Conservation (phyloP, 2,888 invertebrate species). For the Drepana falcataria region DNA sequence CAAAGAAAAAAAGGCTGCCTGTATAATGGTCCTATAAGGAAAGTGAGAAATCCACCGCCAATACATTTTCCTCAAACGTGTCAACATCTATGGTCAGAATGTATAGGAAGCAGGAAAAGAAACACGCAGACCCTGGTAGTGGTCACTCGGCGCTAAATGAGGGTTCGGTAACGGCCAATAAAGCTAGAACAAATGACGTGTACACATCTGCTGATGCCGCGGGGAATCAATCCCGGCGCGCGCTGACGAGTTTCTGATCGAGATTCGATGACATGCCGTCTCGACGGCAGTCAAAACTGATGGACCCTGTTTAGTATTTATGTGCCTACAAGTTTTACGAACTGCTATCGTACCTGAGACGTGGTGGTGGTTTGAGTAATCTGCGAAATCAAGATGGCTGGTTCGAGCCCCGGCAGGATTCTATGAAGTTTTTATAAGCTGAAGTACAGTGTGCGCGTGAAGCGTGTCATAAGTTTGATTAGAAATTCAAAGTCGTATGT, state of each 20-base stretch:
- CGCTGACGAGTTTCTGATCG: conserved; percentile 61
- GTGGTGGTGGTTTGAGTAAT: no score
- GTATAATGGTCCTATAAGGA: not conserved
- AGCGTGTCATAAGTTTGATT: no score
- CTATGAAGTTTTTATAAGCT: no score
- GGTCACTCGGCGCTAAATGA: not conserved
- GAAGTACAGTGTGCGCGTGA: no score
- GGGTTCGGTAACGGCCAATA: not conserved
- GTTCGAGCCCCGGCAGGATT: no score
- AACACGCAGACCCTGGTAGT: not conserved
- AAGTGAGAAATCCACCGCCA: not conserved
- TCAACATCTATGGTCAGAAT: not conserved
- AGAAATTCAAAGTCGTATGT: no score
- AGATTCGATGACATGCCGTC: conserved; percentile 32
- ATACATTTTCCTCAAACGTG: not conserved
- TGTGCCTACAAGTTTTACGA: not conserved
- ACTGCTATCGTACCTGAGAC: not conserved
- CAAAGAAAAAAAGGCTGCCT: no score
- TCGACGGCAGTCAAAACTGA: not conserved
- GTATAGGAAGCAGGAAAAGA: not conserved
- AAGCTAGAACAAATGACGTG: conserved; percentile 7
- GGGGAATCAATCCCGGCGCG: conserved; percentile 50
- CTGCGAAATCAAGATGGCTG: no score
- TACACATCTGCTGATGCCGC: conserved; percentile 16
- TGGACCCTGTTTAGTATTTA: not conserved